Conservation (phyloP, 2,113 vertebrate species). For the Etia nguti region DNA sequence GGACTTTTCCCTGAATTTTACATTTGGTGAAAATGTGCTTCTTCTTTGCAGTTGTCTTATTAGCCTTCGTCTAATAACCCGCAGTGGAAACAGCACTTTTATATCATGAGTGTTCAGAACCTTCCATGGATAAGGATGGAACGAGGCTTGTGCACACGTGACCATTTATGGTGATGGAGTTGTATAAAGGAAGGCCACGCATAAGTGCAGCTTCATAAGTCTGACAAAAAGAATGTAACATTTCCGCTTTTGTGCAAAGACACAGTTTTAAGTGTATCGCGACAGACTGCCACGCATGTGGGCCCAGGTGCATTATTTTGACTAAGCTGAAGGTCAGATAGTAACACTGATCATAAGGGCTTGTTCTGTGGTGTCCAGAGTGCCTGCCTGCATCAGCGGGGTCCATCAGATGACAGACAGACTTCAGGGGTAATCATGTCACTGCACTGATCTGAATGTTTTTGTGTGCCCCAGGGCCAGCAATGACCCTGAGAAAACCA, state of each 20-base stretch:
- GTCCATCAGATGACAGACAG: slow-evolving; percentile 4
- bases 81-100: not conserved
- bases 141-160: not conserved
- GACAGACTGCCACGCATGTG: not conserved
- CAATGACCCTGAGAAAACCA: slow-evolving; percentile 91
- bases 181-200: not conserved
- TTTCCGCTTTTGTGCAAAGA: not conserved
- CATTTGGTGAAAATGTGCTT: not conserved
- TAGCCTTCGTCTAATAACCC: not conserved
- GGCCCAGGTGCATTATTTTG: not conserved
- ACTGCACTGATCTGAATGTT: slow-evolving; percentile 43
- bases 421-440: slow-evolving; percentile 35
- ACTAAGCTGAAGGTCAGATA: not conserved
- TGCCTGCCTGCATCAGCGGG: not conserved
- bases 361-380: not conserved
- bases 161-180: not conserved
- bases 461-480: slow-evolving; percentile 73
- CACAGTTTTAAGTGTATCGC: not conserved
- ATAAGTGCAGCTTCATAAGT: not conserved
- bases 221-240: not conserved
- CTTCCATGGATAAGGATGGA: not conserved
- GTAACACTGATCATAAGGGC: not conserved
- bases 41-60: not conserved
- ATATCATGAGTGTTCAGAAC: not conserved
- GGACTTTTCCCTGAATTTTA: not conserved